Percentiles rank a stretch among this genome's conserved stretches.
phyloP scores from a whole-genome alignment of 2,888 invertebrate genomes.

The Lasioglossum marginatum region DNA sequence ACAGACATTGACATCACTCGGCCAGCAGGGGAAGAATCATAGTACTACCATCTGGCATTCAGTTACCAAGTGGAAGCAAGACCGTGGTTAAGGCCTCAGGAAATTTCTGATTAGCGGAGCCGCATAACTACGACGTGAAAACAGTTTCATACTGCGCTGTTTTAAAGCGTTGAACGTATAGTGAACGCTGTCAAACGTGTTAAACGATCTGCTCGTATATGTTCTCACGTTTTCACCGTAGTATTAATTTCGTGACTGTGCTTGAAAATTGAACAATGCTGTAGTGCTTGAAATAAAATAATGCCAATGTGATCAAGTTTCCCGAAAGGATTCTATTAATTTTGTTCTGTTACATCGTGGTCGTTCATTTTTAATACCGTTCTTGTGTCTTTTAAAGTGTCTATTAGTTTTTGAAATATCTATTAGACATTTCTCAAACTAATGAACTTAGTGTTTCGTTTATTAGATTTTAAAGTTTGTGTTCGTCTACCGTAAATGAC shows the following conservation, averaged over 20 bases:
- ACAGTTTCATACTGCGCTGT: constrained; percentile 16
- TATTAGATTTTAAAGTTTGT: background rate
- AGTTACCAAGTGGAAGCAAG: constrained; percentile 20
- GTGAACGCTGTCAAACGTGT: constrained; percentile 34
- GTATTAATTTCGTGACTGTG: constrained; percentile 17
- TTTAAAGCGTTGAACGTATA: constrained; percentile 26
- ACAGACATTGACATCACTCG: background rate
- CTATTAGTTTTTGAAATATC: background rate
- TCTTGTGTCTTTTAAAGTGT: background rate
- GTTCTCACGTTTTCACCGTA: background rate
- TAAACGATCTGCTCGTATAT: constrained; percentile 13
- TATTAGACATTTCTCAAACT: background rate
- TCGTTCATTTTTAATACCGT: too few relatives aligned
- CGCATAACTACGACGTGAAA: constrained; percentile 17
- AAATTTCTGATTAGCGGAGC: constrained; percentile 44
- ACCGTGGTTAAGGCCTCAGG: constrained; percentile 25
- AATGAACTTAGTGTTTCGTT: background rate
- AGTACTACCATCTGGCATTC: constrained; percentile 20
- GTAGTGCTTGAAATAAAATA: background rate
- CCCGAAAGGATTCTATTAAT: background rate
- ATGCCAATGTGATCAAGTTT: background rate
- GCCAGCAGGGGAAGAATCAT: background rate
- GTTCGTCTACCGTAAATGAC: background rate
- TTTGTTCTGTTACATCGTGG: background rate
- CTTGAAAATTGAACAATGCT: background rate